Evolutionary conservation across 2,113 vertebrate species (phyloP), one percentile per base, ranked within the genome.

Genomic region (Takifugu flavidus): DNA sequence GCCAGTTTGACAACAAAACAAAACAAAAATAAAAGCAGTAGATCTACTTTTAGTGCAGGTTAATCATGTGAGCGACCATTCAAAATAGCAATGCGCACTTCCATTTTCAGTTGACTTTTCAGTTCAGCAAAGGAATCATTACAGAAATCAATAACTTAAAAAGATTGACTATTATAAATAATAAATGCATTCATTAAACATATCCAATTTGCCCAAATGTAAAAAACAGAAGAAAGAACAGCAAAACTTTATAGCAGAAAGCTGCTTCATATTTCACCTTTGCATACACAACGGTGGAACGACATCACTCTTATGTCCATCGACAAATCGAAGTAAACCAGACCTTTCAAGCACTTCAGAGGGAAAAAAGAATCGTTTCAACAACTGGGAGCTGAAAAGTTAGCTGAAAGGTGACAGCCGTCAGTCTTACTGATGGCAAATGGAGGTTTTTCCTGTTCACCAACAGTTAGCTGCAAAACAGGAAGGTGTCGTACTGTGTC

Each of bases 131-230:
- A 82, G 70, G 77, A 64, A 71, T 78, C 62, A 75, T 53, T 7
- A 82, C 13, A 67, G 29, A 82, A 86, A 77, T 84, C 42, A 82
- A 89, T 87, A 88, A 89, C 67, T 86, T 87, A 87, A 80, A 83
- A 65, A 82, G 53, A 80, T 62, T 39, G 72, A 78, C 81, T 64
- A 74, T 51, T 34, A 84, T 86, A 86, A 89, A 87, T 79, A 87
- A 79, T 67, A 42, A 85, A 65, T 57, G 62, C 74, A 74, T 74
- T 58, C 74, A 82, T 67, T 57, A 60, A 76, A 77, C 62, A 80
- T 64, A 59, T 27, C 52, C 52, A 27, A 71, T 57, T 68, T 4
- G 53, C 56, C 65, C 42, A 57, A 51, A 62, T 14, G 67, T 50
- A 74, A 70, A 50, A 61, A 78, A 73, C 55, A 26, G 56, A 72